Percentiles rank a stretch among this genome's conserved stretches.
Evolutionary conservation across 30 jellyfish, hydroid and myxozoan genomes (phyloP).

Genomic region (Hydractinia symbiolongicarpus): DNA sequence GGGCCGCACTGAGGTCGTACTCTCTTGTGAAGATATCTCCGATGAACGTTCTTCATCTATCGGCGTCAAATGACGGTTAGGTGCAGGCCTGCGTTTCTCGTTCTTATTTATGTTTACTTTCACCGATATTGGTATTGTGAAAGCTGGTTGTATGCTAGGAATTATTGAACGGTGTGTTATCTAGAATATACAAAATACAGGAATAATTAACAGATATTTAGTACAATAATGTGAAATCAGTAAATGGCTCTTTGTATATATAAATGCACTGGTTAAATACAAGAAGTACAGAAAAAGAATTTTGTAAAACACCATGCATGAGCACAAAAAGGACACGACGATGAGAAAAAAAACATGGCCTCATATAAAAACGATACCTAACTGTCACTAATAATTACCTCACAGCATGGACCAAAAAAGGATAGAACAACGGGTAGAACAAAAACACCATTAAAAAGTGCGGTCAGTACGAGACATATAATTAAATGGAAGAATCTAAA

Average conservation of each 20-base stretch:
- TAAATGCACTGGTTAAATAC: too few relatives aligned
- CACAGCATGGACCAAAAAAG: constrained; percentile 95
- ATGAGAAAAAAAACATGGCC: too few relatives aligned
- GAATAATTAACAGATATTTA: not conserved
- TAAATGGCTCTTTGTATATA: too few relatives aligned
- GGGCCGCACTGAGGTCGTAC: not conserved
- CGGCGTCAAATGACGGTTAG: constrained; percentile 16
- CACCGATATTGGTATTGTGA: constrained; percentile 15
- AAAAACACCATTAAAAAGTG: constrained; percentile 66
- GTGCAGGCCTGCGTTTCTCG: not conserved
- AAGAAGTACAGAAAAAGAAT: too few relatives aligned
- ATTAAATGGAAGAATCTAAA: constrained; percentile 69
- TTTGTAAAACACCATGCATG: too few relatives aligned
- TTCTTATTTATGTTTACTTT: not conserved
- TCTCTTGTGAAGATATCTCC: constrained; percentile 1
- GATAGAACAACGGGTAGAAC: constrained; percentile 70
- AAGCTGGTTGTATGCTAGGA: constrained; percentile 14
- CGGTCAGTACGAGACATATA: constrained; percentile 60
- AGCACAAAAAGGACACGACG: too few relatives aligned
- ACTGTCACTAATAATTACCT: constrained; percentile 30
- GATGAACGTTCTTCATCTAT: constrained; percentile 9
- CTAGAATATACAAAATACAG: not conserved
- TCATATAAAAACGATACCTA: too few relatives aligned
- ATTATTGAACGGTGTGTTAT: not conserved
- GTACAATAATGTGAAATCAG: too few relatives aligned